Evolutionary conservation across 2,113 vertebrate species (phyloP).

Genomic region (Cyphomyrus discorhynchus): DNA sequence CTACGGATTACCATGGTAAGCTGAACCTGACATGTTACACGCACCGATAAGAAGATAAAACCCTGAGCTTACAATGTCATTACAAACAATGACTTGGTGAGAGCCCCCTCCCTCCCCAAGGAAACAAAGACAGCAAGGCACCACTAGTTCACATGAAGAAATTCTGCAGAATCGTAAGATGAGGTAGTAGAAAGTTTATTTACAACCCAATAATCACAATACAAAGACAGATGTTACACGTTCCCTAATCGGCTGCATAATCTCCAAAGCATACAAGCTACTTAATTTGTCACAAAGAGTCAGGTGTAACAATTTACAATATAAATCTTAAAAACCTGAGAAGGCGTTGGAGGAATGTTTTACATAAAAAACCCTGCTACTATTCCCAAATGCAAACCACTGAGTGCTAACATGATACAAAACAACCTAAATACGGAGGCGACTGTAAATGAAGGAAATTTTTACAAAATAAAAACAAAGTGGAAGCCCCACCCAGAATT

Average conservation of each 20-base stretch:
- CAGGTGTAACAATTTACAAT: slow-evolving; percentile 45
- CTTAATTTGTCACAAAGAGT: slow-evolving; percentile 33
- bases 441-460: slow-evolving; percentile 35
- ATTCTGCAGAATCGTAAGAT: not conserved
- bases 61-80: not conserved
- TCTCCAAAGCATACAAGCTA: slow-evolving; percentile 51
- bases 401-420: slow-evolving; percentile 34
- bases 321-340: slow-evolving; percentile 56
- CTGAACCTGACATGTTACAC: not conserved
- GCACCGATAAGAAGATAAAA: not conserved
- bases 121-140: not conserved
- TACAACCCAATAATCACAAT: slow-evolving; percentile 42
- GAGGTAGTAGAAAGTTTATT: slow-evolving; percentile 48
- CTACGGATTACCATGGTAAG: not conserved
- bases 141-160: not conserved
- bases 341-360: slow-evolving; percentile 51
- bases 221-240: slow-evolving; percentile 26
- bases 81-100: not conserved
- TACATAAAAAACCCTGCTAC: slow-evolving; percentile 33
- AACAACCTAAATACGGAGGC: slow-evolving; percentile 42
- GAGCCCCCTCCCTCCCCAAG: too few relatives aligned
- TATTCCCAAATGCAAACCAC: slow-evolving; percentile 38
- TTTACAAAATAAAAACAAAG: slow-evolving; percentile 21
- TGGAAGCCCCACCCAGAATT: slow-evolving; percentile 27
- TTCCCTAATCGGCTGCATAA: slow-evolving; percentile 31